These are phyloP conservation scores for Bombyx mori DNA, from an alignment of 1,140 invertebrate species.

Conservation along the genomic window DNA sequence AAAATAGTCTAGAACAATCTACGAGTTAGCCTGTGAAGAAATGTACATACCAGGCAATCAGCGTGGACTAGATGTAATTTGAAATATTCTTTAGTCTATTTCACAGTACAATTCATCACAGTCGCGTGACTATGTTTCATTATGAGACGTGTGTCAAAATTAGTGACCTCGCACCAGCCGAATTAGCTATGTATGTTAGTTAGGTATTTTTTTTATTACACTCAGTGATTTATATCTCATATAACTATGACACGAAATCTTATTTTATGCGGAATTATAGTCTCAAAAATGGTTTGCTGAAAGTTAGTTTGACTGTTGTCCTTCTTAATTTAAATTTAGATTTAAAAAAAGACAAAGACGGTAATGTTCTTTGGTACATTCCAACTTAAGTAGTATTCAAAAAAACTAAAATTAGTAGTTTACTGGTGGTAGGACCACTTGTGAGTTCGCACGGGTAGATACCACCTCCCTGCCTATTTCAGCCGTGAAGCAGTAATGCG, in stretches of 20 bases:
- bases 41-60: not conserved
- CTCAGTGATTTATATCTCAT: constrained; percentile 7
- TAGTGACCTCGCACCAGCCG: constrained; percentile 28
- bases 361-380: not conserved
- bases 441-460: no score
- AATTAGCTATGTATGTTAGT: constrained; percentile 22
- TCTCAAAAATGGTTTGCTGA: not conserved
- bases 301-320: not conserved
- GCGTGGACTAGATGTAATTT: not conserved
- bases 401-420: no score
- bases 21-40: no score
- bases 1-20: no score
- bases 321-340: not conserved
- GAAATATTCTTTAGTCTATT: constrained; percentile 3
- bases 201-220: constrained; percentile 8
- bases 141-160: constrained; percentile 37
- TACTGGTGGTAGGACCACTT: no score
- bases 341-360: not conserved
- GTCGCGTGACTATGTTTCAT: constrained; percentile 34
- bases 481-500: no score
- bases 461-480: no score
- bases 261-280: not conserved
- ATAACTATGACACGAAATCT: not conserved
- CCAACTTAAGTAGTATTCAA: not conserved
- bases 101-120: constrained; percentile 11